Percentiles rank a stretch among this genome's conserved stretches.
These are phyloP conservation scores for Speoplatyrhinus poulsoni DNA, from an alignment of 2,113 vertebrate species.

Conservation along the genomic window DNA sequence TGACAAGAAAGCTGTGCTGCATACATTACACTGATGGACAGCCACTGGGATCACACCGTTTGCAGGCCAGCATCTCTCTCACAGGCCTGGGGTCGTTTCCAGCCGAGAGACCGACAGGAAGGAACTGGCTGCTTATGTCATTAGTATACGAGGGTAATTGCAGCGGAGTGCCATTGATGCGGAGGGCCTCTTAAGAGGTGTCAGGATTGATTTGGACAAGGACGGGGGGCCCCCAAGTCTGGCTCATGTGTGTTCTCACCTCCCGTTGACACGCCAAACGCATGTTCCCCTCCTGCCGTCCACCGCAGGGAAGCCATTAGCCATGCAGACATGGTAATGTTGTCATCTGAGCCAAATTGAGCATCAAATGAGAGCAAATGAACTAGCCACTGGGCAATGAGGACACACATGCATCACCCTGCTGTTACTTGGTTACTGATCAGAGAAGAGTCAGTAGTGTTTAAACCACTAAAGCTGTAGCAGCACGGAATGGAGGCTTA, in stretches of 20 bases:
- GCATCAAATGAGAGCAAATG: constrained; percentile 70
- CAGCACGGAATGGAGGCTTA: constrained; percentile 18
- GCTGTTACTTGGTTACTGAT: constrained; percentile 25
- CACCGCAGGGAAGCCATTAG: constrained; percentile 73
- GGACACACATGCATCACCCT: constrained; percentile 28
- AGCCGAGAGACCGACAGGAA: constrained; percentile 57
- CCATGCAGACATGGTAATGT: constrained; percentile 78
- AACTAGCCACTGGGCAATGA: constrained; percentile 65
- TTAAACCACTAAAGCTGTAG: constrained; percentile 23
- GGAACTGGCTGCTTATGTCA: constrained; percentile 75
- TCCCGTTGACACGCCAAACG: constrained; percentile 71
- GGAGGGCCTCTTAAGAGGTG: constrained; percentile 76
- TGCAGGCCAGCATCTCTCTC: constrained; percentile 19
- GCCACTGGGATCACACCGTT: constrained; percentile 52
- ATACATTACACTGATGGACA: constrained; percentile 55
- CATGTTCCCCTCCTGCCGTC: constrained; percentile 53
- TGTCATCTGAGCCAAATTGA: constrained; percentile 78
- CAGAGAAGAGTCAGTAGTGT: constrained; percentile 13
- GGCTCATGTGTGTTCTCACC: constrained; percentile 82
- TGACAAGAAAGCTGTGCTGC: constrained; percentile 55
- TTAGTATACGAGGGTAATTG: constrained; percentile 74
- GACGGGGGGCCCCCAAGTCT: constrained; percentile 57
- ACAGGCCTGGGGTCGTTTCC: constrained; percentile 21
- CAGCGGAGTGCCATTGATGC: constrained; percentile 72
- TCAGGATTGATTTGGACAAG: constrained; percentile 77